These are phyloP conservation scores for Lindbergichthys nudifrons DNA, from an alignment of 2,797 vertebrate species.

Conservation along the genomic window DNA sequence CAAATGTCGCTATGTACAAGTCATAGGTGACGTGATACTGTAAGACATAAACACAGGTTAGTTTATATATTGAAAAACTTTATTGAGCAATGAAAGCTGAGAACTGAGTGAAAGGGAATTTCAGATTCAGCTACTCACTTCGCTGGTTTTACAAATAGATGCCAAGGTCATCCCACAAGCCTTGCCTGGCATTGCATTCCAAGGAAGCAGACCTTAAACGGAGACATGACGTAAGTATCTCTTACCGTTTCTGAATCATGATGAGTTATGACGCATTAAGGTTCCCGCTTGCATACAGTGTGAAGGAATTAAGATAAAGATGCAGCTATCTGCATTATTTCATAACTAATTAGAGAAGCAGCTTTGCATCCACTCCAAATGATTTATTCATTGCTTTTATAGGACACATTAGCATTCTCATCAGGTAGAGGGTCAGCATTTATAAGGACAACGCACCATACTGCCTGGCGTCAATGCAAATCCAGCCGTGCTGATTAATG, in stretches of 20 bases:
- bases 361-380: slow-evolving; percentile 31
- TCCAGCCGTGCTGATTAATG: slow-evolving; percentile 86
- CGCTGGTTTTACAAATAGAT: slow-evolving; percentile 94
- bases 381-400: slow-evolving; percentile 58
- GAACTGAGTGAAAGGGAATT: slow-evolving; percentile 24
- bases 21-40: slow-evolving; percentile 98
- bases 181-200: slow-evolving; percentile 95
- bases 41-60: slow-evolving; percentile 53
- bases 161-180: slow-evolving; percentile 94
- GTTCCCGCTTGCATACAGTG: slow-evolving; percentile 22
- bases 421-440: slow-evolving; percentile 57
- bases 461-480: slow-evolving; percentile 96
- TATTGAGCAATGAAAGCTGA: no score
- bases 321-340: slow-evolving; percentile 48
- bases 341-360: slow-evolving; percentile 40
- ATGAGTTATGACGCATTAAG: slow-evolving; percentile 37
- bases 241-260: slow-evolving; percentile 48
- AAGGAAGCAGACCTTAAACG: slow-evolving; percentile 92
- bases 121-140: slow-evolving; percentile 86
- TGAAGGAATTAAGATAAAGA: slow-evolving; percentile 21
- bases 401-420: slow-evolving; percentile 65
- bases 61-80: no score
- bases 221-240: slow-evolving; percentile 56
- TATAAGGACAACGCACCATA: slow-evolving; percentile 87
- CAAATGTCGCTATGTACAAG: slow-evolving; percentile 95